phyloP scores from a whole-genome alignment of 1,140 invertebrate genomes.

The Batillaria attramentaria region DNA sequence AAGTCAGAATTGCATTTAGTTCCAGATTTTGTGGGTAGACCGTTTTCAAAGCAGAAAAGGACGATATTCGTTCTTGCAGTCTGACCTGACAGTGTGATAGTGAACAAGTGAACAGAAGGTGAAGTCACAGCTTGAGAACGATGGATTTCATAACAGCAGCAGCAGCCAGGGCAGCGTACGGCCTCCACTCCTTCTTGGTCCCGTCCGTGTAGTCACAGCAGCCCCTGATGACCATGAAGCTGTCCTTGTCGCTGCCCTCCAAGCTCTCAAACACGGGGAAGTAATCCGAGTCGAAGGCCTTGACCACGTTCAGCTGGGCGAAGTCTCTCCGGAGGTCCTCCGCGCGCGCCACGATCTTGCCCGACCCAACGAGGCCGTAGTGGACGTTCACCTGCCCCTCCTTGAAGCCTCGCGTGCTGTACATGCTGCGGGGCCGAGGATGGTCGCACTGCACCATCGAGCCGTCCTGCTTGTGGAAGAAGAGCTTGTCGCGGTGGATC shows the following conservation, averaged over 20 bases:
- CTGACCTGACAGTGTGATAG: no score
- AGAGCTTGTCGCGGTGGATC: constrained; percentile 89
- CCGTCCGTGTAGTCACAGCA: constrained; percentile 98
- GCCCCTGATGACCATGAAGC: constrained; percentile 82
- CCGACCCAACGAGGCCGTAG: constrained; percentile 88
- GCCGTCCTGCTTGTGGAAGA: constrained; percentile 90
- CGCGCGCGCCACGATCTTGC: constrained; percentile 80
- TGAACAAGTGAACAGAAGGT: no score
- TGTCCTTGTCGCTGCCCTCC: constrained; percentile 93
- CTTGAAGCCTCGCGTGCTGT: constrained; percentile 30
- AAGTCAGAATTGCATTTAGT: no score
- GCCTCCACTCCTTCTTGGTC: constrained; percentile 94
- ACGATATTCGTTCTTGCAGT: no score
- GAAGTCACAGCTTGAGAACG: neutral
- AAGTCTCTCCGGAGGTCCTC: constrained; percentile 60
- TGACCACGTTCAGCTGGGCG: constrained; percentile 80
- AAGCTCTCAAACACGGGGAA: constrained; percentile 81
- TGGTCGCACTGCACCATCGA: constrained; percentile 90
- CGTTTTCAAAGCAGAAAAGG: no score
- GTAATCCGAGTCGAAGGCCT: constrained; percentile 95
- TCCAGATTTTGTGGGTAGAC: no score
- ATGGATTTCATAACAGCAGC: constrained; percentile 94
- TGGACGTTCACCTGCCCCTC: constrained; percentile 76
- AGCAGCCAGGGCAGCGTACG: constrained; percentile 90
- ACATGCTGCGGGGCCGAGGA: constrained; percentile 54